Percentiles rank a stretch among this genome's conserved stretches.
Conservation (phyloP, 1,140 invertebrate species). For the Atta colombica region DNA sequence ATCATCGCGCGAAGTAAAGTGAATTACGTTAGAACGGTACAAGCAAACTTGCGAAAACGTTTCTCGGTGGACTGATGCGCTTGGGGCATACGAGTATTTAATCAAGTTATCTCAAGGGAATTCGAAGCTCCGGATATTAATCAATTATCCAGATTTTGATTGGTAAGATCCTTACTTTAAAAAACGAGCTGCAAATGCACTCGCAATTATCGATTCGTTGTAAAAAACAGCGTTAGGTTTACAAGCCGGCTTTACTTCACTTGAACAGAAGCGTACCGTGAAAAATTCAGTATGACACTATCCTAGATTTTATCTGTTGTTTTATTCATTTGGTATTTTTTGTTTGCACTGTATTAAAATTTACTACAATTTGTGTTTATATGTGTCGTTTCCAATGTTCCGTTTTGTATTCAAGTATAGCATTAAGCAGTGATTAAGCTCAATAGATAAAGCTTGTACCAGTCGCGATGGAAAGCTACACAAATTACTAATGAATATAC, state of each 20-base stretch:
- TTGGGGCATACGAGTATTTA: constrained; percentile 28
- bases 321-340: background rate
- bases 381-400: background rate
- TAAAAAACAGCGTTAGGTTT: background rate
- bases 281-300: background rate
- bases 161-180: constrained; percentile 28
- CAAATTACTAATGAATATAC: constrained; percentile 10
- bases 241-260: background rate
- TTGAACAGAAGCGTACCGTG: background rate
- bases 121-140: constrained; percentile 54
- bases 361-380: background rate
- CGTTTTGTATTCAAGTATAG: background rate
- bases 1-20: constrained; percentile 31
- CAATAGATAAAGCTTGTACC: background rate
- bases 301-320: background rate
- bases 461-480: too few relatives aligned
- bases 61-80: constrained; percentile 23
- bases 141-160: constrained; percentile 59
- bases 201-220: constrained; percentile 10
- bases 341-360: background rate
- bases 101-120: constrained; percentile 37
- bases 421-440: background rate
- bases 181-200: background rate
- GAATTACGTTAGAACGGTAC: constrained; percentile 30
- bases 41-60: constrained; percentile 34